Percentiles rank a stretch among this genome's conserved stretches.
phyloP scores from a whole-genome alignment of 1,140 invertebrate species.

The Zaprionus ornatus region DNA sequence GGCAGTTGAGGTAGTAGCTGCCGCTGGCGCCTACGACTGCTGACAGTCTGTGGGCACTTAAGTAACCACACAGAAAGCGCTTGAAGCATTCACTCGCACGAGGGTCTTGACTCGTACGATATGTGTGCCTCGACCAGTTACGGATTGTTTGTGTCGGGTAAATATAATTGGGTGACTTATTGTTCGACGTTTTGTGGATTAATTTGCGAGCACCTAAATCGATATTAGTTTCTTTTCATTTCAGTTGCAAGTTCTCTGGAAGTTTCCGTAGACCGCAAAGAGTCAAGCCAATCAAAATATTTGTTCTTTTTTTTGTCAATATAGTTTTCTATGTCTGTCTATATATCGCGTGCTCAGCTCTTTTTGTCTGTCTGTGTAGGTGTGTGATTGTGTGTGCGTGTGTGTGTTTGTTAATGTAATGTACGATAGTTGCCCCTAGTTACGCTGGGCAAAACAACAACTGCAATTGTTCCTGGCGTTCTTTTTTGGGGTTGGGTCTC shows the following conservation, averaged over 20 bases:
- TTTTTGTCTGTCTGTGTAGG: slow-evolving; percentile 26
- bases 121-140: slow-evolving; percentile 27
- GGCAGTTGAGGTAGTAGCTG: not conserved
- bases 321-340: not conserved
- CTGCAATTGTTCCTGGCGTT: not conserved
- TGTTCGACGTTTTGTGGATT: slow-evolving; percentile 40
- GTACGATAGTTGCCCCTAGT: slow-evolving; percentile 65
- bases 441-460: slow-evolving; percentile 60
- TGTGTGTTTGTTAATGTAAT: slow-evolving; percentile 16
- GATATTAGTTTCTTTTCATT: slow-evolving; percentile 45
- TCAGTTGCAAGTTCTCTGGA: slow-evolving; percentile 26
- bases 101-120: not conserved
- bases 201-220: slow-evolving; percentile 55
- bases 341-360: not conserved
- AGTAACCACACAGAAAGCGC: slow-evolving; percentile 11
- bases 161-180: slow-evolving; percentile 63
- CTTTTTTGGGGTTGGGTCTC: not conserved
- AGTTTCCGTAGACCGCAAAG: not conserved
- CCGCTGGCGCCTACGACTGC: slow-evolving; percentile 2
- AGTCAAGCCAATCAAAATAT: slow-evolving; percentile 29
- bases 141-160: slow-evolving; percentile 20
- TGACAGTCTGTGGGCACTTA: slow-evolving; percentile 16
- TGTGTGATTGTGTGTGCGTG: not conserved
- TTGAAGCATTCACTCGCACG: not conserved
- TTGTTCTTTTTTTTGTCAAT: slow-evolving; percentile 35